Conservation (phyloP, 1,140 invertebrate genomes). For the Heliconius hermathena region DNA sequence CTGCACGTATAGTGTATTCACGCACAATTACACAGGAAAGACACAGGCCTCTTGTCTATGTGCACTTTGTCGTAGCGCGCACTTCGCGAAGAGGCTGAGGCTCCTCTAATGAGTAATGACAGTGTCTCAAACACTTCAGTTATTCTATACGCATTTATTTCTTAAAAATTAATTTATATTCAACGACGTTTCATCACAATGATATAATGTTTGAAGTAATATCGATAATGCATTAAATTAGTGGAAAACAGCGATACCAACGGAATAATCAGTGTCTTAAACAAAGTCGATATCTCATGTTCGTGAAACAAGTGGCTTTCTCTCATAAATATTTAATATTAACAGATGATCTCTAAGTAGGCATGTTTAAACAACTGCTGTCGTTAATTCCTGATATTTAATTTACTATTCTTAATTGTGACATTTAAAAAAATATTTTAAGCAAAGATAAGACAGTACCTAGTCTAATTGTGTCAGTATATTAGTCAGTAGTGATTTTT, state of each 20-base stretch:
- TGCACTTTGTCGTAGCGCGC: neutral
- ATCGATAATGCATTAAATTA: neutral
- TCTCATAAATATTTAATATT: neutral
- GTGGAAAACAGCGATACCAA: neutral
- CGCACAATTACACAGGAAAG: neutral
- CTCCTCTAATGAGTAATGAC: neutral
- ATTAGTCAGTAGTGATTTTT: too few species aligned
- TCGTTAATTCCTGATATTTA: too few species aligned
- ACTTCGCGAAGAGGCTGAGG: neutral
- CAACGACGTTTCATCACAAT: neutral
- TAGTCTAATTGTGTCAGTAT: too few species aligned
- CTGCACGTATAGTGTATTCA: neutral
- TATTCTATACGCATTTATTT: neutral
- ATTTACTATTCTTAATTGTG: too few species aligned
- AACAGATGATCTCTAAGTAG: too few species aligned
- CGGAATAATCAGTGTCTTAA: neutral
- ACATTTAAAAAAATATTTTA: too few species aligned
- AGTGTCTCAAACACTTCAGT: neutral
- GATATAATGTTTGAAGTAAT: neutral
- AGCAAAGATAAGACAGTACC: too few species aligned
- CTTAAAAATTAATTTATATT: neutral
- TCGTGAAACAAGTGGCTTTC: conserved; percentile 17
- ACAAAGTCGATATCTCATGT: neutral
- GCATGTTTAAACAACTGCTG: too few species aligned
- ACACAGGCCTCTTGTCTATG: neutral